Evolutionary conservation across 2,113 vertebrate species (phyloP).

Genomic region (Sphaerodactylus townsendi): DNA sequence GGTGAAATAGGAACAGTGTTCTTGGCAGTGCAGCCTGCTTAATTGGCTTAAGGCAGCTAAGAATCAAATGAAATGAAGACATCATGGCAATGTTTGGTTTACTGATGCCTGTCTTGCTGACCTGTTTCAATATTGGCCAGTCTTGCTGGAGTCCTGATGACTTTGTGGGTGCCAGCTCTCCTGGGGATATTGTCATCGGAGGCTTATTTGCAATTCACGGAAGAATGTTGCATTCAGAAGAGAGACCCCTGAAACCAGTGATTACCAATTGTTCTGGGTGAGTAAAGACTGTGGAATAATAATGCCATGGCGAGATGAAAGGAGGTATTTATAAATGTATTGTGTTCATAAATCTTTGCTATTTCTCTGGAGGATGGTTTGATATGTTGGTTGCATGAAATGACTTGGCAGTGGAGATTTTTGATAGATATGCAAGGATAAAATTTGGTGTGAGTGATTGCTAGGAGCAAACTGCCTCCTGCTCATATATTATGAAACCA

Average conservation of each 20-base stretch:
- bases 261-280: conserved; percentile 77
- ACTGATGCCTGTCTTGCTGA: conserved; percentile 57
- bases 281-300: conserved; percentile 55
- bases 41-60: conserved; percentile 45
- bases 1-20: conserved; percentile 51
- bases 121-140: conserved; percentile 24
- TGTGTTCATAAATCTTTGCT: background rate
- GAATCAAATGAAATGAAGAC: conserved; percentile 43
- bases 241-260: conserved; percentile 68
- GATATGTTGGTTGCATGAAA: background rate
- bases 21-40: conserved; percentile 11
- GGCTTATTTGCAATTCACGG: conserved; percentile 77
- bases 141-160: conserved; percentile 69
- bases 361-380: background rate
- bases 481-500: background rate
- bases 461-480: background rate
- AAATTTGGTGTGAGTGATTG: background rate
- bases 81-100: conserved; percentile 63
- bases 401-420: background rate
- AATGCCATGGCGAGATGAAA: background rate
- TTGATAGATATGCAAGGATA: background rate
- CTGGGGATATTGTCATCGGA: conserved; percentile 73
- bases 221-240: conserved; percentile 65
- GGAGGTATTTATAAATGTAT: background rate
- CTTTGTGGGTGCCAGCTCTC: conserved; percentile 69